These are phyloP conservation scores for Eonycteris spelaea DNA, from an alignment of 2,113 vertebrate genomes.

Conservation along the genomic window DNA sequence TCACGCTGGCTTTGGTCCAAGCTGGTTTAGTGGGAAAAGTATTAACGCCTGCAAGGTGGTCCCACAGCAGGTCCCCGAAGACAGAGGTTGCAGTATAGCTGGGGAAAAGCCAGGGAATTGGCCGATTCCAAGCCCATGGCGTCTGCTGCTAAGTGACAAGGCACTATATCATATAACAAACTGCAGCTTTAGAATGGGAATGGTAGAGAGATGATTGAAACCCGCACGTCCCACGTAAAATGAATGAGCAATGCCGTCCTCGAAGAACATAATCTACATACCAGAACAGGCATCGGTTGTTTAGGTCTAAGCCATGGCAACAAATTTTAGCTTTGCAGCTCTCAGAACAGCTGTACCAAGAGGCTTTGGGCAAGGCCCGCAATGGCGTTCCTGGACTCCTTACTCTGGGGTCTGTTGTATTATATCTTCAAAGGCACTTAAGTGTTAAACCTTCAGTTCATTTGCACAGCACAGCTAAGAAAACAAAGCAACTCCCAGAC, in stretches of 20 bases:
- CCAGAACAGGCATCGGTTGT: slow-evolving; percentile 62
- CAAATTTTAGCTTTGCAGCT: slow-evolving; percentile 52
- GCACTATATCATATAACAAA: background rate
- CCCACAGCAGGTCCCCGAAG: slow-evolving; percentile 45
- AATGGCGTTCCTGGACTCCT: background rate
- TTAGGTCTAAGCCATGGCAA: slow-evolving; percentile 71
- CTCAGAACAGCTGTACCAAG: slow-evolving; percentile 56
- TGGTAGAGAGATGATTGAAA: background rate
- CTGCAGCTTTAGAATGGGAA: background rate
- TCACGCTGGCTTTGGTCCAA: slow-evolving; percentile 49
- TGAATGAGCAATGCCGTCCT: background rate
- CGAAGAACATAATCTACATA: slow-evolving; percentile 29
- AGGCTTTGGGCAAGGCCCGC: accelerated
- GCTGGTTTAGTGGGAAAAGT: slow-evolving; percentile 64
- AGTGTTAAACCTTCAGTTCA: slow-evolving; percentile 67
- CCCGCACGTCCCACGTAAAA: background rate
- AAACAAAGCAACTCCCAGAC: slow-evolving; percentile 50
- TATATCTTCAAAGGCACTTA: slow-evolving; percentile 54
- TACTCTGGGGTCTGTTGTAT: background rate
- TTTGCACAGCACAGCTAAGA: slow-evolving; percentile 66
- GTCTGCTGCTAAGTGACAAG: slow-evolving; percentile 45
- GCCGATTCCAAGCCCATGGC: background rate
- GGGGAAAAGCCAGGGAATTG: background rate
- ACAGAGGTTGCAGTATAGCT: slow-evolving; percentile 55
- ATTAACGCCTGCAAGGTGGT: slow-evolving; percentile 75